Conservation (phyloP, 2,888 invertebrate genomes). For the Caenorhabditis sulstoni region DNA sequence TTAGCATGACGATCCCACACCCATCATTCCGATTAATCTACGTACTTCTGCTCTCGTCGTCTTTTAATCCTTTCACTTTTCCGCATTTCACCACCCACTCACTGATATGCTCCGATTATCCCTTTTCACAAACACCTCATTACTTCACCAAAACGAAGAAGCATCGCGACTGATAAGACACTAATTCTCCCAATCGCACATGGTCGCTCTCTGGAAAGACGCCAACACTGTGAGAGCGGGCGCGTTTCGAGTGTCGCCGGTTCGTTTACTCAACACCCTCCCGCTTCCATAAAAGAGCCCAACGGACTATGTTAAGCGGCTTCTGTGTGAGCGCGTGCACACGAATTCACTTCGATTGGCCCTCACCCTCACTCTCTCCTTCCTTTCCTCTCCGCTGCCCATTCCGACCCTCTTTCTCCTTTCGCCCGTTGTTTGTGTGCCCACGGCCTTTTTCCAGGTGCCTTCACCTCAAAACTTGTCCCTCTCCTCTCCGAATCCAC, state of each 20-base stretch:
- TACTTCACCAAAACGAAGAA: conserved; percentile 22
- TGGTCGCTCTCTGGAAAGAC: background rate
- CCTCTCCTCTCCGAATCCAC: conserved; percentile 2
- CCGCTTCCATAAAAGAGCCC: conserved; percentile 12
- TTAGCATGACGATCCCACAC: background rate
- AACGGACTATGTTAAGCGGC: conserved; percentile 41
- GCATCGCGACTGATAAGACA: background rate
- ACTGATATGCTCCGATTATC: conserved; percentile 7
- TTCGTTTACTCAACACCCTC: conserved; percentile 43
- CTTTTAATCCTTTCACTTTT: background rate
- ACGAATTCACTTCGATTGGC: conserved; percentile 51
- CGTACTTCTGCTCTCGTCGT: conserved; percentile 37
- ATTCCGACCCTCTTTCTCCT: background rate
- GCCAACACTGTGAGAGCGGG: conserved; percentile 12
- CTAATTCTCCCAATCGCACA: background rate
- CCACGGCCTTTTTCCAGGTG: conserved; percentile 30
- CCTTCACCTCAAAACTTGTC: conserved; percentile 30
- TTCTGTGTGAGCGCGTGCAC: conserved; percentile 44
- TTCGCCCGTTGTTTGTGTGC: conserved; percentile 8
- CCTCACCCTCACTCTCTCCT: background rate
- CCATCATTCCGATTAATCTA: background rate
- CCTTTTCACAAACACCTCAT: conserved; percentile 5
- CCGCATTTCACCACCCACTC: background rate
- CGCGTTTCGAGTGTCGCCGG: conserved; percentile 1
- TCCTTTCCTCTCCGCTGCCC: conserved; percentile 8